Evolutionary conservation across 2,797 vertebrate genomes (phyloP).

Genomic region (Falco naumanni): DNA sequence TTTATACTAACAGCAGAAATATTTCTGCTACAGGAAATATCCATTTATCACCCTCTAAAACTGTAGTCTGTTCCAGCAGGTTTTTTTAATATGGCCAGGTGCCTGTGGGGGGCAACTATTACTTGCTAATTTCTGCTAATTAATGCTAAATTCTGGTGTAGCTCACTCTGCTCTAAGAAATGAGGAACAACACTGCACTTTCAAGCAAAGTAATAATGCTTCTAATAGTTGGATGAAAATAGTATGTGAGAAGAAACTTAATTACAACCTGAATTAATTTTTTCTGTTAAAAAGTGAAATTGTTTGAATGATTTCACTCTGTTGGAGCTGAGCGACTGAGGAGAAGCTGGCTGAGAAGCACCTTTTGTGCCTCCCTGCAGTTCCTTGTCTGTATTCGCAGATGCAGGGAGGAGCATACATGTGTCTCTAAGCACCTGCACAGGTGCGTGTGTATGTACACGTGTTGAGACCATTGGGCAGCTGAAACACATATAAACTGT

Average conservation of each 20-base stretch:
- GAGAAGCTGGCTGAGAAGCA: not conserved
- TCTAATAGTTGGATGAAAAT: not conserved
- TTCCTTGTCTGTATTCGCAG: no score
- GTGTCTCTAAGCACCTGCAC: not conserved
- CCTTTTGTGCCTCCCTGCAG: not conserved
- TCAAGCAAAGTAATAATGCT: not conserved
- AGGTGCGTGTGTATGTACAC: not conserved
- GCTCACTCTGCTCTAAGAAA: slow-evolving; percentile 1
- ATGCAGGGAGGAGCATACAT: fast-evolving
- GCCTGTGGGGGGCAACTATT: not conserved
- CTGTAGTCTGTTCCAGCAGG: not conserved
- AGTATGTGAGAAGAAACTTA: not conserved
- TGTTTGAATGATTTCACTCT: not conserved
- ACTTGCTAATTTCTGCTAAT: not conserved
- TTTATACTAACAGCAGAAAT: slow-evolving; percentile 23
- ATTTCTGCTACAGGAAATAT: slow-evolving; percentile 17
- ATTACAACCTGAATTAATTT: not conserved
- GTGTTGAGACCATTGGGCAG: not conserved
- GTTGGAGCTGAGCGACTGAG: not conserved
- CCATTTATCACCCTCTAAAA: slow-evolving; percentile 4
- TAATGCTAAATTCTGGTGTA: not conserved
- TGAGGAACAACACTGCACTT: not conserved
- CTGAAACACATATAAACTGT: not conserved
- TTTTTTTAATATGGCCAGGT: slow-evolving; percentile 19
- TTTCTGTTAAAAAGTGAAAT: not conserved